phyloP scores from a whole-genome alignment of 2,113 vertebrate species.

The Myrmecophaga tridactyla region DNA sequence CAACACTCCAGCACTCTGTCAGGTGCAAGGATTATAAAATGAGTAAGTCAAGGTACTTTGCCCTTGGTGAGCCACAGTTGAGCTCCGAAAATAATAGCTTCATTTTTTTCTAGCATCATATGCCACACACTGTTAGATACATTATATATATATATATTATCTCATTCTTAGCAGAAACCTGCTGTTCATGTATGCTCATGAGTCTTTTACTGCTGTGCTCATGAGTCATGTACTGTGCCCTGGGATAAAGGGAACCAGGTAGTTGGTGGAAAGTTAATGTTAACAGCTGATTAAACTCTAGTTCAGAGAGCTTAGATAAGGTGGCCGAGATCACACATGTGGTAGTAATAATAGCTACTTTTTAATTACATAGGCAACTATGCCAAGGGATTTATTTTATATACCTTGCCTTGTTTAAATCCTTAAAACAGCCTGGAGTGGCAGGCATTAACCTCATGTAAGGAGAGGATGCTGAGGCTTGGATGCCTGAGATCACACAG shows the following conservation, averaged over 20 bases:
- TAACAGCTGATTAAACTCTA: background rate
- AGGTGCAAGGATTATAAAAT: background rate
- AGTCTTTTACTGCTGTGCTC: background rate
- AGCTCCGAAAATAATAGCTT: background rate
- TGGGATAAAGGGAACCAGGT: background rate
- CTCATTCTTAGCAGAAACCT: background rate
- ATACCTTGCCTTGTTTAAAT: conserved; percentile 16
- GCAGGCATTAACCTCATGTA: background rate
- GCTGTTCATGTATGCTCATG: background rate
- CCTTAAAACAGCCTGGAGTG: background rate
- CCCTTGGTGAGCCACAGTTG: background rate
- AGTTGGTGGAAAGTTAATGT: background rate
- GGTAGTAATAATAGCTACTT: background rate
- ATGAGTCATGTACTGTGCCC: background rate
- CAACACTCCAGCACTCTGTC: background rate
- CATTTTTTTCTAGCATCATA: background rate
- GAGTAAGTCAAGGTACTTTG: background rate
- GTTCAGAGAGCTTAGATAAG: conserved; percentile 11
- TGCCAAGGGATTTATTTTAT: background rate
- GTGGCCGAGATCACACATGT: background rate
- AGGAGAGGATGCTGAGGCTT: background rate
- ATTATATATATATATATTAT: background rate
- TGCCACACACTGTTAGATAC: background rate
- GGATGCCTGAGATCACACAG: background rate
- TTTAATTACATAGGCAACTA: background rate